Base-by-base conservation (phyloP, 1,140 invertebrate genomes). In the Aphelinus certus region DNA sequence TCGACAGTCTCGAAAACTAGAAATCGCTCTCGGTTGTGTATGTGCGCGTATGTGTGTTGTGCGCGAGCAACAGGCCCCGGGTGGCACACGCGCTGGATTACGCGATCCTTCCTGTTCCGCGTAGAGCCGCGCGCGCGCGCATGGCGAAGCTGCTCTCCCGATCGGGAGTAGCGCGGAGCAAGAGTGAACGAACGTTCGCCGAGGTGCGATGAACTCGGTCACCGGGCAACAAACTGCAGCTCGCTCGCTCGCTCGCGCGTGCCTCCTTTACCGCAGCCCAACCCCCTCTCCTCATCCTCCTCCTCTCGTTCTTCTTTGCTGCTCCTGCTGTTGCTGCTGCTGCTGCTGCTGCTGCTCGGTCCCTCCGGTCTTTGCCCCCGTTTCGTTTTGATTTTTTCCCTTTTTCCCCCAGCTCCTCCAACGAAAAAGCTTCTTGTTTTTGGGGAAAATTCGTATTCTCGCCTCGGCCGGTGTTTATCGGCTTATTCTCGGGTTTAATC, bases 151-250 rank as follows among this genome's bases (percentile, higher is more conserved):
- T 26, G 26, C 26, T 26, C 26, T 26, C 26, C 26, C 26, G 26
- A 26, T 26, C 26, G 26, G 26, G 26, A 26, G 26, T 26, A 26
- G 26, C 26, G 43, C 61, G 61, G 61, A 42, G 55, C 7, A 57
- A 5, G 58, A 76, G 71, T 63, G 71, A 73, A 65, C 65, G 75
- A 66, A 69, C 70, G 75, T 51, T 65, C 77, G 77, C 71, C 76
- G 80, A 79, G 79, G 84, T 82, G 81, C 84, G 87, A 87, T 88
- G 87, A 88, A 88, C 87, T 88, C 86, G 87, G 87, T 88, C 87
- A 88, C 86, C 87, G 86, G 86, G 86, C 87, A 88, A 88, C 86
- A 88, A 88, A 88, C 87, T 87, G 84, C 85, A 86, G 80, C 76
- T 77, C 79, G 76, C 70, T 75, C 79, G 76, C 70, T 75, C 75